Percentiles rank a stretch among this genome's conserved stretches.
Evolutionary conservation across 2,888 invertebrate species (phyloP).

Genomic region (Seira musarum): DNA sequence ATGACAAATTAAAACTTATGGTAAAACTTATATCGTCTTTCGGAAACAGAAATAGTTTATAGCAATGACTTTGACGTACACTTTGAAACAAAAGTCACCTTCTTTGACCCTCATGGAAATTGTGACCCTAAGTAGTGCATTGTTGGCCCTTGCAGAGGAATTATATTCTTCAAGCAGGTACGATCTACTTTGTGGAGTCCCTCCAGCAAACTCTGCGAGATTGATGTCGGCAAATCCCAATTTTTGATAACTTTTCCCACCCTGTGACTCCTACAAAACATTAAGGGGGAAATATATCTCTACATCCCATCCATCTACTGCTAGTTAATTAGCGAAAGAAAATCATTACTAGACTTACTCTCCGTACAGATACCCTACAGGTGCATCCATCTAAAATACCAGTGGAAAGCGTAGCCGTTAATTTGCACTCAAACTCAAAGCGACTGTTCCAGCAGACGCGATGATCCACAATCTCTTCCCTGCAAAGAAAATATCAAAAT

Average conservation of each 20-base stretch:
- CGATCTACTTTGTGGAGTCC: slow-evolving; percentile 66
- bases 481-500: slow-evolving; percentile 70
- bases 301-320: too few relatives aligned
- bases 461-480: slow-evolving; percentile 75
- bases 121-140: slow-evolving; percentile 66
- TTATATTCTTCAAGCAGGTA: slow-evolving; percentile 68
- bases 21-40: neutral
- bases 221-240: slow-evolving; percentile 77
- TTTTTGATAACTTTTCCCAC: slow-evolving; percentile 76
- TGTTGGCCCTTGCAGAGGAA: slow-evolving; percentile 68
- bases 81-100: slow-evolving; percentile 69
- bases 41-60: neutral
- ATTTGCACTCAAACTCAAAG: slow-evolving; percentile 75
- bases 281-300: too few relatives aligned
- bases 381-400: slow-evolving; percentile 76
- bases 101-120: slow-evolving; percentile 69
- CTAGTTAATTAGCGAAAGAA: too few relatives aligned
- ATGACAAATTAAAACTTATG: neutral
- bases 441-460: slow-evolving; percentile 74
- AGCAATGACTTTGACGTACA: too few relatives aligned
- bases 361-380: slow-evolving; percentile 76
- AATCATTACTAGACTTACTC: slow-evolving; percentile 72
- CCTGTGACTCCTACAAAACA: slow-evolving; percentile 74
- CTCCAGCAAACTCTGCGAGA: slow-evolving; percentile 76
- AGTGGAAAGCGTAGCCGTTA: slow-evolving; percentile 75